Conservation (phyloP, 2,113 vertebrate species). For the Lepus timidus region DNA sequence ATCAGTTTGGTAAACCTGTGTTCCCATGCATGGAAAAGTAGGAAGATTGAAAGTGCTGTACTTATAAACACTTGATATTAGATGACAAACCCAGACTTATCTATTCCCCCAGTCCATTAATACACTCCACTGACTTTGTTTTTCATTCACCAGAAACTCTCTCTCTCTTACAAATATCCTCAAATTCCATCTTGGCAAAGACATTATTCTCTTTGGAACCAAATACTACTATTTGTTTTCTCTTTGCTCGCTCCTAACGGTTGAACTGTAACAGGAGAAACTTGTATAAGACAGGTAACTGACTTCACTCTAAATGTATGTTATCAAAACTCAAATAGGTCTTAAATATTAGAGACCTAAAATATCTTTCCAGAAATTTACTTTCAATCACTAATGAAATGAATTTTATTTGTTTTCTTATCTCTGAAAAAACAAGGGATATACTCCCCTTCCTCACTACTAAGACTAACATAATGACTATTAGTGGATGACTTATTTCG, state of each 20-base stretch:
- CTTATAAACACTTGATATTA: conserved; percentile 32
- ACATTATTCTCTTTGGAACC: neutral
- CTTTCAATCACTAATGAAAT: neutral
- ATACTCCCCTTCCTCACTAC: neutral
- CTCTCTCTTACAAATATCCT: neutral
- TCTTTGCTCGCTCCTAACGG: neutral
- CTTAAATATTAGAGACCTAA: neutral
- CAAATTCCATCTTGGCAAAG: neutral
- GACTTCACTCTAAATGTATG: neutral
- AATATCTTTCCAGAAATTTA: neutral
- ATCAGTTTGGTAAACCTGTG: neutral
- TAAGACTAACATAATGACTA: neutral
- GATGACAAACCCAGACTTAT: neutral
- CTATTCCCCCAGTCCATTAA: neutral
- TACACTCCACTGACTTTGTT: neutral
- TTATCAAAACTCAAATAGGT: neutral
- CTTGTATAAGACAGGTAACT: neutral
- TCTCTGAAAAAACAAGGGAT: neutral
- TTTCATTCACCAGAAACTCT: neutral
- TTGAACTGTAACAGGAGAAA: conserved; percentile 5
- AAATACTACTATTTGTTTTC: neutral
- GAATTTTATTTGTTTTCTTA: neutral
- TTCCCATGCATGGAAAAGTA: neutral
- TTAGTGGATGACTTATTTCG: neutral
- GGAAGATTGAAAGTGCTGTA: neutral